A percentile compares a stretch with the other conserved stretches of the same genome.
phyloP scores from a whole-genome alignment of 2,113 vertebrate species.

The Raja brachyura region DNA sequence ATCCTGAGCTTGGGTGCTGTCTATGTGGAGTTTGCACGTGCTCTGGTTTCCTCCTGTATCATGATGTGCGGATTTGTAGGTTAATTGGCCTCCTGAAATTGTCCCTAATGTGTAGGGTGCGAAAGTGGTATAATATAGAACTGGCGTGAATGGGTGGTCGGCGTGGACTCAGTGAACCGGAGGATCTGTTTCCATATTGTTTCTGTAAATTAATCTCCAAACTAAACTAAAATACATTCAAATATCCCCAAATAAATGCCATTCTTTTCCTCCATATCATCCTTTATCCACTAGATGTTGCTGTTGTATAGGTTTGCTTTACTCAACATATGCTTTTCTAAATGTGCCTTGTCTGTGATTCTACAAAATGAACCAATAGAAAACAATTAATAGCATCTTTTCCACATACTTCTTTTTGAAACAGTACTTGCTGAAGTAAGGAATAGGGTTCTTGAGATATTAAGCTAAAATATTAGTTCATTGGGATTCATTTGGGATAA shows the following conservation, averaged over 20 bases:
- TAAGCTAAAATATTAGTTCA: neutral
- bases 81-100: too few relatives aligned
- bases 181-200: too few relatives aligned
- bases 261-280: neutral
- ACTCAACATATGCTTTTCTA: neutral
- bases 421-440: neutral
- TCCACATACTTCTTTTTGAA: neutral
- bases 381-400: neutral
- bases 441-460: neutral
- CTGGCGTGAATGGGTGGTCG: too few relatives aligned
- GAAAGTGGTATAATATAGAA: too few relatives aligned
- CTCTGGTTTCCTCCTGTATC: too few relatives aligned
- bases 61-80: too few relatives aligned
- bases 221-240: neutral
- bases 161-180: too few relatives aligned
- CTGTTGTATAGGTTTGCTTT: constrained; percentile 34
- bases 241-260: neutral
- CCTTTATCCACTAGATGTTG: constrained; percentile 32
- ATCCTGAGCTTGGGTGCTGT: too few relatives aligned
- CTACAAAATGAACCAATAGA: neutral
- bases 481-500: neutral
- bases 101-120: too few relatives aligned
- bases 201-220: too few relatives aligned
- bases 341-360: neutral
- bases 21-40: too few relatives aligned